Conservation (phyloP, 2,113 vertebrate genomes). For the Scophthalmus maximus region DNA sequence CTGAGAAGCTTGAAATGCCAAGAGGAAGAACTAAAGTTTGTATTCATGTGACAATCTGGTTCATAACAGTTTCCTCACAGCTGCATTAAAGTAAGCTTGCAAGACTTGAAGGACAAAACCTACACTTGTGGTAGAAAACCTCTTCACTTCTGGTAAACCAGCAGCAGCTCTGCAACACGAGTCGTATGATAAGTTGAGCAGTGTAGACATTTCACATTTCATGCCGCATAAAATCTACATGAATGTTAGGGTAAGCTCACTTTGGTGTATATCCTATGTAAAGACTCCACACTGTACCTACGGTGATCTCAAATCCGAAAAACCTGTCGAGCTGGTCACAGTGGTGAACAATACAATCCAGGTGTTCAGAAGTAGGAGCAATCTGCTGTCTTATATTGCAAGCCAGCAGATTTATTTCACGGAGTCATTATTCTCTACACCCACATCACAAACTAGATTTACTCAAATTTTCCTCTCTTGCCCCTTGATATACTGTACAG, state of each 20-base stretch:
- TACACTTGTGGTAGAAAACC: background rate
- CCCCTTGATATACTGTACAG: conserved; percentile 9
- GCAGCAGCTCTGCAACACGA: background rate
- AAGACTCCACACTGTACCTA: conserved; percentile 6
- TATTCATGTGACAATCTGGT: background rate
- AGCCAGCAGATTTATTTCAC: background rate
- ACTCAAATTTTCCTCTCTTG: conserved; percentile 8
- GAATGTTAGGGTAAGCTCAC: background rate
- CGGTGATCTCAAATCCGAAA: conserved; percentile 8
- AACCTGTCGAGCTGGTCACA: conserved; percentile 24
- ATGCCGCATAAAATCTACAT: conserved; percentile 13
- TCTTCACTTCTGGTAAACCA: background rate
- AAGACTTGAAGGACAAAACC: conserved; percentile 6
- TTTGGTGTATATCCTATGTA: conserved; percentile 10
- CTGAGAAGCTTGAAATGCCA: background rate
- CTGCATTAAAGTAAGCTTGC: background rate
- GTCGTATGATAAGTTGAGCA: background rate
- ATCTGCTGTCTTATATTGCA: background rate
- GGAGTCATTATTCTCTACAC: background rate
- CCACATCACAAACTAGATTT: conserved; percentile 10
- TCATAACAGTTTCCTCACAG: background rate
- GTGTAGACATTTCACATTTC: too few species aligned
- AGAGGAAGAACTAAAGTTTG: background rate
- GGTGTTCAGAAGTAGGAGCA: conserved; percentile 1
- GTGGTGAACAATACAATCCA: conserved; percentile 11